A percentile compares a stretch with the other conserved stretches of the same genome.
Evolutionary conservation across 2,888 invertebrate species (phyloP).

Genomic region (Bruchidius siliquastri): DNA sequence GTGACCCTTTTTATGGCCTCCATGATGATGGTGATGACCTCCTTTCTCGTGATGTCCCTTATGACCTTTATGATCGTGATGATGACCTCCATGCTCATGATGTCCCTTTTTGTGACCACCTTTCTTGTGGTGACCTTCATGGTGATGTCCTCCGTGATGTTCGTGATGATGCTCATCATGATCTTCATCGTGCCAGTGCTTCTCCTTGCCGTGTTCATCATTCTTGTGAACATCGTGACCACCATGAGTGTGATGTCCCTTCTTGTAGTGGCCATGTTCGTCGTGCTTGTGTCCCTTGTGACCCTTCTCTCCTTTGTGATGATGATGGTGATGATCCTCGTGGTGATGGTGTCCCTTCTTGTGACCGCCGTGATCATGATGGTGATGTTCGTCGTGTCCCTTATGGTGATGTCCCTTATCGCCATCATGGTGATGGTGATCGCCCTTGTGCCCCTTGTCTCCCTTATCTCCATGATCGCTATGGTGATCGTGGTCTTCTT

Average conservation of each 20-base stretch:
- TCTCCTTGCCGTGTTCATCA: background rate
- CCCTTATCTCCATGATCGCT: background rate
- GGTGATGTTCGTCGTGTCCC: background rate
- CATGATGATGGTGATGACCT: background rate
- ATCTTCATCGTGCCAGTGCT: background rate
- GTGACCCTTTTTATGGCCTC: background rate
- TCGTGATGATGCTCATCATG: background rate
- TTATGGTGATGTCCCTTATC: background rate
- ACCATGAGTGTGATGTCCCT: background rate
- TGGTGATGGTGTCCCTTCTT: background rate
- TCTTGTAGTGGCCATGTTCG: background rate
- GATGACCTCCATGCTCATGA: background rate
- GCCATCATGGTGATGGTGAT: background rate
- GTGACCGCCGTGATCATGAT: background rate
- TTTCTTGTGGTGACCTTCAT: background rate
- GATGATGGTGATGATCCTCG: background rate
- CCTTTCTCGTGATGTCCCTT: background rate
- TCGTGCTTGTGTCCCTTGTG: background rate
- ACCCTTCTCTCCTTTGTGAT: background rate
- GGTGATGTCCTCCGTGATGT: background rate
- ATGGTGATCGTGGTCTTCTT: background rate
- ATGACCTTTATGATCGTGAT: background rate
- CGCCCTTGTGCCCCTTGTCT: background rate
- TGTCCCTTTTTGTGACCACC: background rate
- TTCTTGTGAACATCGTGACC: background rate